Evolutionary conservation across 2,797 vertebrate genomes (phyloP), one percentile per base, ranked within the genome.

Genomic region (Melanotaenia maccullochi): DNA sequence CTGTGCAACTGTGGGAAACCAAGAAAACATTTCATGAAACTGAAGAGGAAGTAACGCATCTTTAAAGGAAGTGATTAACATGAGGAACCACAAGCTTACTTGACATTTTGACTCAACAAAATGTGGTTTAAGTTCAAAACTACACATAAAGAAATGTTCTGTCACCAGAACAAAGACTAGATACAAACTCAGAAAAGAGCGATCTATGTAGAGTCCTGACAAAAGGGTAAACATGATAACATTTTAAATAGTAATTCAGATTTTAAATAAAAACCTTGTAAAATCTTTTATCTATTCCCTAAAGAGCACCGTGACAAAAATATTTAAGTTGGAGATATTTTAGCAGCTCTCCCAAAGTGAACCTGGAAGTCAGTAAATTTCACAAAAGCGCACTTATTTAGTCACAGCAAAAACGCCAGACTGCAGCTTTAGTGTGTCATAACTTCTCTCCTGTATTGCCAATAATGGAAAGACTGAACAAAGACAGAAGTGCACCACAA

Each of bases 1-100:
- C 44, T 9, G 42, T 61, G 78, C 90, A 93, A 71, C 92, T 93
- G 88, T 70, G 69, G 67, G 71, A 65, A 85, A 78, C 49, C 88
- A 60, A 85, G 60, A 84, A 57, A 32, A 85, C 14, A 0, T 88
- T 77, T 82, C 28, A 82, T 35, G 79, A 77, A 55, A 76, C 0
- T n/a, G 5, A 79, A 35, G 68, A 82, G 87, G 92, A 91, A 92
- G 77, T 65, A 42, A 30, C 56, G 42, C 32, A 40, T 79, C 4
- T 61, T 57, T 56, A 82, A 66, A 82, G 85, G 90, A 93, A 91
- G 73, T 72, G 44, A 78, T 76, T 18, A 52, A 55, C 68, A 71
- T 28, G 20, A 78, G 47, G 1, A 24, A 22, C 0, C 13, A 60
- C 24, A 11, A 11, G 6, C 35, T 38, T 54, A 56, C 68, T 56